A percentile compares a stretch with the other conserved stretches of the same genome.
Conservation (phyloP, 2,888 invertebrate genomes). For the Aquatica leii region DNA sequence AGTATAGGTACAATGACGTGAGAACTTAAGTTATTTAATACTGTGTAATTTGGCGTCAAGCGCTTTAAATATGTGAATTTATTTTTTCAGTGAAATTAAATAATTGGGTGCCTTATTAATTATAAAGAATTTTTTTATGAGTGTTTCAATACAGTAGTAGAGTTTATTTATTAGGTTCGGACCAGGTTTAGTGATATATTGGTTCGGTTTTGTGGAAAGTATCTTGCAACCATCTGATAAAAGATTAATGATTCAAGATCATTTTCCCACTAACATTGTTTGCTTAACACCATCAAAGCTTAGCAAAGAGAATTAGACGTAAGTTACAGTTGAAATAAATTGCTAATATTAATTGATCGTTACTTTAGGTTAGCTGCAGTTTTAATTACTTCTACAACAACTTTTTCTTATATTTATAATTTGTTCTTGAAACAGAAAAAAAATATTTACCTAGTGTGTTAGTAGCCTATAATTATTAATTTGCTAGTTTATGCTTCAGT, state of each 20-base stretch:
- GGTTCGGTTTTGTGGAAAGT: constrained; percentile 86
- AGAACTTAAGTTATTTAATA: background rate
- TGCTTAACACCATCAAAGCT: constrained; percentile 31
- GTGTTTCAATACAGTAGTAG: background rate
- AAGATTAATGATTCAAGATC: constrained; percentile 67
- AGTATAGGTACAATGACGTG: background rate
- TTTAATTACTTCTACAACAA: background rate
- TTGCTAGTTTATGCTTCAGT: constrained; percentile 25
- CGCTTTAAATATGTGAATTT: background rate
- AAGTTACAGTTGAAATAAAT: background rate
- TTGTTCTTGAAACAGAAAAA: background rate
- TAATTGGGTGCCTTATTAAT: background rate
- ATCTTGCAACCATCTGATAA: constrained; percentile 62
- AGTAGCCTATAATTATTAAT: constrained; percentile 29
- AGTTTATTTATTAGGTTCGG: constrained; percentile 73
- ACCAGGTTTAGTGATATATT: constrained; percentile 92
- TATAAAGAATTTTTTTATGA: constrained; percentile 9
- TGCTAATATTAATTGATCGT: background rate
- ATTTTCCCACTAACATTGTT: constrained; percentile 68
- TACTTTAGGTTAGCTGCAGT: background rate
- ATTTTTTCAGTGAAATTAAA: background rate
- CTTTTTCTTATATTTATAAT: background rate
- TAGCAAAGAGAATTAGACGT: constrained; percentile 1
- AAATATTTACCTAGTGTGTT: constrained; percentile 21
- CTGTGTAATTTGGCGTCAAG: background rate